Base-by-base conservation (phyloP, 2,797 vertebrate genomes). In the Ctenochaetus hawaiiensis region DNA sequence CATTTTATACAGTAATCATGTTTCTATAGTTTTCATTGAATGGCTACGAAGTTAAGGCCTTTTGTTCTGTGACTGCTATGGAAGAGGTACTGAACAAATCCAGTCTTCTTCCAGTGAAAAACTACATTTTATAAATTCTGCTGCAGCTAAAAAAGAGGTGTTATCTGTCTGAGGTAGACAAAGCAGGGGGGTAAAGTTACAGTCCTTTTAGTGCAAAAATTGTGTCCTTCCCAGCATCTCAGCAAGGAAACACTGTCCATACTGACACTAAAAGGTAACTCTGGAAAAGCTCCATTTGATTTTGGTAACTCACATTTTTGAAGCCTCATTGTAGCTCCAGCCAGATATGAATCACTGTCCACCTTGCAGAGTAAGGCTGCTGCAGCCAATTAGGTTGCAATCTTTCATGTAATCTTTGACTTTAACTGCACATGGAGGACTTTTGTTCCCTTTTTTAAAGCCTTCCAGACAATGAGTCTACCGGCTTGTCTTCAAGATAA, bases 381-480 rank as follows among this genome's bases (percentile, higher is more conserved):
- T 75, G 64, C 80, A 76, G 77, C 64, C 81, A 82, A 67, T 77
- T 70, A 77, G 57, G 53, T 53, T 72, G 39, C 54, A 72, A 67
- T 81, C 75, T 78, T 44, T 77, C 72, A 64, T 81, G 64, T 79
- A 80, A 77, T 82, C 79, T 82, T 57, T 75, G 67, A 20, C 66
- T 79, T 82, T 72, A 78, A 48, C 30, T 30, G 23, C 37, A 56
- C 26, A 9, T 18, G 7, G 45, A 62, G 67, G 75, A 64, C 53
- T 58, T 78, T 49, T 63, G 56, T 65, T 60, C 41, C 9, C 61
- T 58, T 80, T 62, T 67, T 77, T 84, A 34, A 52, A 58, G 58
- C 59, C 56, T 68, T 64, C 47, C 51, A 75, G 78, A 77, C 51
- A 58, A 54, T 37, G 14, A 48, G 34, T 16, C 1, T 48, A 52